These are phyloP conservation scores for Malachius bipustulatus DNA, from an alignment of 2,888 invertebrate genomes.

Conservation along the genomic window DNA sequence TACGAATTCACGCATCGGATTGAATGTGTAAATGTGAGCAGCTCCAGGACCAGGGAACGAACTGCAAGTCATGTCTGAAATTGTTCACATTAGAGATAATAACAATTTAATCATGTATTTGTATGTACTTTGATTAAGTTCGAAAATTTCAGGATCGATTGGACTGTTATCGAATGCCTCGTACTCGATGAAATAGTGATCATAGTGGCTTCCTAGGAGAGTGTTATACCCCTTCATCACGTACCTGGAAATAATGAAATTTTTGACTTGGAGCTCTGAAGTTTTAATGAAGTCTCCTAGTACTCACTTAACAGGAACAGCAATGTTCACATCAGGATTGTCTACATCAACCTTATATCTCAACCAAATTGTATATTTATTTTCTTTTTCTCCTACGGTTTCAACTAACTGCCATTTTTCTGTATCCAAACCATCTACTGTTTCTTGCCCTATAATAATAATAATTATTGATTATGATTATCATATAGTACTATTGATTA, in stretches of 20 bases:
- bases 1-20: slow-evolving; percentile 88
- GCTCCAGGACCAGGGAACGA: slow-evolving; percentile 81
- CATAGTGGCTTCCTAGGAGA: slow-evolving; percentile 89
- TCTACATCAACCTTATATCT: slow-evolving; percentile 52
- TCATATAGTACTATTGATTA: too few relatives aligned
- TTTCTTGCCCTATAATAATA: slow-evolving; percentile 57
- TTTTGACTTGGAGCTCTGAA: neutral
- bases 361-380: slow-evolving; percentile 84
- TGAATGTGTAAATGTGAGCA: slow-evolving; percentile 68
- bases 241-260: slow-evolving; percentile 40
- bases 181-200: slow-evolving; percentile 85
- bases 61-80: slow-evolving; percentile 53
- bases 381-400: slow-evolving; percentile 64
- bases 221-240: slow-evolving; percentile 92
- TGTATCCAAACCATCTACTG: slow-evolving; percentile 55
- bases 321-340: slow-evolving; percentile 34
- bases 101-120: too few relatives aligned
- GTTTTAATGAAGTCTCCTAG: too few relatives aligned
- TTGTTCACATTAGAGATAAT: slow-evolving; percentile 7
- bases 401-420: slow-evolving; percentile 68
- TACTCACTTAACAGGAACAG: slow-evolving; percentile 54
- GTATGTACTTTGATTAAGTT: slow-evolving; percentile 51
- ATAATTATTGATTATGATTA: slow-evolving; percentile 1
- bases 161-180: slow-evolving; percentile 52
- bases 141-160: slow-evolving; percentile 58